phyloP scores from a whole-genome alignment of 2,113 vertebrate genomes.

The Megaceryle torquata region DNA sequence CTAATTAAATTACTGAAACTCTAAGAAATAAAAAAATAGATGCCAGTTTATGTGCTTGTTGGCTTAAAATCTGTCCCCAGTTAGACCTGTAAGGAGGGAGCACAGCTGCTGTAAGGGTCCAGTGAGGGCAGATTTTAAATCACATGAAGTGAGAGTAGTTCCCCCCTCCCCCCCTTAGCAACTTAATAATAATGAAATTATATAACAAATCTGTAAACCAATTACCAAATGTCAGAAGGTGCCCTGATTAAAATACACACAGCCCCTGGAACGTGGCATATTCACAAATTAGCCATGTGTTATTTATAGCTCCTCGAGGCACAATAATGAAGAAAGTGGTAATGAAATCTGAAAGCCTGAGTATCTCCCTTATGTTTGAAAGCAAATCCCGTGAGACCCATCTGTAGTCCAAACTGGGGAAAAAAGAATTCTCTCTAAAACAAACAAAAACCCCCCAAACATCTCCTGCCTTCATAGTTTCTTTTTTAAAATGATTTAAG shows the following conservation, averaged over 20 bases:
- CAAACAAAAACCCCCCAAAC: background rate
- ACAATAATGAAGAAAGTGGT: constrained; percentile 42
- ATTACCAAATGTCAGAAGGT: constrained; percentile 63
- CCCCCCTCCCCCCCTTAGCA: background rate
- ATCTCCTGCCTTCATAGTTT: fast-evolving
- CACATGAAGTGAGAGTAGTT: background rate
- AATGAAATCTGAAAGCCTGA: constrained; percentile 63
- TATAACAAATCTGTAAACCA: constrained; percentile 59
- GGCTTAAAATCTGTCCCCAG: constrained; percentile 5
- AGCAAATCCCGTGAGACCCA: constrained; percentile 26
- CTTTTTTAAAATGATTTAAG: background rate
- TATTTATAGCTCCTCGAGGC: constrained; percentile 66
- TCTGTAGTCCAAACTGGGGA: background rate
- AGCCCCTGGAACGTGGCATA: constrained; percentile 24
- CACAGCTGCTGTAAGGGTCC: background rate
- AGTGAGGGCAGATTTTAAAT: constrained; percentile 3
- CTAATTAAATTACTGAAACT: background rate
- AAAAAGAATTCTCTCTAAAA: background rate
- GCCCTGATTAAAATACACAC: constrained; percentile 63
- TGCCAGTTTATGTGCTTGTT: background rate
- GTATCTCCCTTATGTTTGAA: constrained; percentile 40
- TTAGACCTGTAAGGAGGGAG: background rate
- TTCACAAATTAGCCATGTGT: constrained; percentile 65
- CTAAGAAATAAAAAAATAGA: background rate
- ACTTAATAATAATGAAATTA: constrained; percentile 58